These are phyloP conservation scores for Cephus sareptanus DNA, from an alignment of 2,888 invertebrate genomes.

Conservation along the genomic window DNA sequence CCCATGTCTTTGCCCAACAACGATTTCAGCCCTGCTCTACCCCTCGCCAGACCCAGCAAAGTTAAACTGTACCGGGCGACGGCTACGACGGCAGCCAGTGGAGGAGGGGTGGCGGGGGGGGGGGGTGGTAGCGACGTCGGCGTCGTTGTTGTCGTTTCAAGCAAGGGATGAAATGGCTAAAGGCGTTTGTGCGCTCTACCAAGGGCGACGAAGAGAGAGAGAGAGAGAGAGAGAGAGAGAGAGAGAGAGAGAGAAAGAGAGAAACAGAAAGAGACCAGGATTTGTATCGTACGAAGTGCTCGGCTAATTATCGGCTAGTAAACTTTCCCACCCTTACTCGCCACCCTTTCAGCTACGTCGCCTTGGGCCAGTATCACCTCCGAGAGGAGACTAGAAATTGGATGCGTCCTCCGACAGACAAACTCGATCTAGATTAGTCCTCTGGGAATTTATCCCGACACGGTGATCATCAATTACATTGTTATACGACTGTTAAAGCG, in stretches of 20 bases:
- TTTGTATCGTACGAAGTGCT: conserved; percentile 11
- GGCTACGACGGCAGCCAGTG: not conserved
- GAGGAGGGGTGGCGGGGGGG: not conserved
- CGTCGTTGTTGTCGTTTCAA: conserved; percentile 1
- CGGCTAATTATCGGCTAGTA: conserved; percentile 6
- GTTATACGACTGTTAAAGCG: not conserved
- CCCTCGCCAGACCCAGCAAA: not conserved
- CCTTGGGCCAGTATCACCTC: not conserved
- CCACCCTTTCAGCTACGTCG: not conserved
- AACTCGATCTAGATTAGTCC: not conserved
- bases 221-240: conserved; percentile 8
- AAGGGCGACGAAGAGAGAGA: not conserved
- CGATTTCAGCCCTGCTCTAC: not conserved
- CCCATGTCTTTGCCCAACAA: not conserved
- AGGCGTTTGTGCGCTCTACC: conserved; percentile 10
- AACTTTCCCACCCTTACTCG: not conserved
- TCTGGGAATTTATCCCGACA: not conserved
- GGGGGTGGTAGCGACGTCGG: conserved; percentile 2
- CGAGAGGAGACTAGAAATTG: not conserved
- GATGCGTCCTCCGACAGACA: not conserved
- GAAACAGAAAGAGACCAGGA: conserved; percentile 12
- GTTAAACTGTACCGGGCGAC: not conserved
- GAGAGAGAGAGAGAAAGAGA: conserved; percentile 2
- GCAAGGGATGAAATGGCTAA: not conserved
- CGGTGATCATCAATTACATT: not conserved